Percentiles rank a stretch among this genome's conserved stretches.
Conservation (phyloP, 1,140 invertebrate species). For the Sipha flava region DNA sequence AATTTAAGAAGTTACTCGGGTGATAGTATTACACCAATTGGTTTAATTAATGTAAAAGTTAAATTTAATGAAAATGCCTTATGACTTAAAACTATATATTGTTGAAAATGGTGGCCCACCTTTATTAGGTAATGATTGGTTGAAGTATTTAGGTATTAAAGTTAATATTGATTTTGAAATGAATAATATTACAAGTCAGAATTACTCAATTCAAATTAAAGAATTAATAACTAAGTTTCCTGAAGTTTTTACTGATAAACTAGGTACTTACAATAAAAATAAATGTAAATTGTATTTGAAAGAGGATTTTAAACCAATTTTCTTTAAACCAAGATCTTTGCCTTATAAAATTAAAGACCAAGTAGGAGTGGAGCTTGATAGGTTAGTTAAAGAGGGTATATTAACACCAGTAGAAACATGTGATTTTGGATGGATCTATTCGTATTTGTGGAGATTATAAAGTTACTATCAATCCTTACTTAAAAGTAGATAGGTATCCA, state of each 20-base stretch:
- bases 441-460: constrained; percentile 49
- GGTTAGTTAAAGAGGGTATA: constrained; percentile 33
- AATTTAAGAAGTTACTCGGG: not conserved
- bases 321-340: constrained; percentile 40
- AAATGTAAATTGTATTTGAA: constrained; percentile 4
- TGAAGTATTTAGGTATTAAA: not conserved
- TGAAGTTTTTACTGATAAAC: constrained; percentile 9
- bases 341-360: constrained; percentile 38
- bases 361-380: constrained; percentile 36
- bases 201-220: not conserved
- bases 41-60: not conserved
- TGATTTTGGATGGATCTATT: constrained; percentile 47
- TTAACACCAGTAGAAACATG: constrained; percentile 40
- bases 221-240: constrained; percentile 6
- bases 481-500: constrained; percentile 30
- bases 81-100: not conserved
- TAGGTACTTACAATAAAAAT: not conserved
- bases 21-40: not conserved
- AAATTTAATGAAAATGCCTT: not conserved
- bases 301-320: constrained; percentile 37
- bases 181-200: not conserved
- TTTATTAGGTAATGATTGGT: not conserved
- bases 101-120: constrained; percentile 1
- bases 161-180: not conserved
- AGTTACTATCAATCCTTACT: constrained; percentile 43